phyloP scores from a whole-genome alignment of 2,113 vertebrate species.

The Probosciger aterrimus region DNA sequence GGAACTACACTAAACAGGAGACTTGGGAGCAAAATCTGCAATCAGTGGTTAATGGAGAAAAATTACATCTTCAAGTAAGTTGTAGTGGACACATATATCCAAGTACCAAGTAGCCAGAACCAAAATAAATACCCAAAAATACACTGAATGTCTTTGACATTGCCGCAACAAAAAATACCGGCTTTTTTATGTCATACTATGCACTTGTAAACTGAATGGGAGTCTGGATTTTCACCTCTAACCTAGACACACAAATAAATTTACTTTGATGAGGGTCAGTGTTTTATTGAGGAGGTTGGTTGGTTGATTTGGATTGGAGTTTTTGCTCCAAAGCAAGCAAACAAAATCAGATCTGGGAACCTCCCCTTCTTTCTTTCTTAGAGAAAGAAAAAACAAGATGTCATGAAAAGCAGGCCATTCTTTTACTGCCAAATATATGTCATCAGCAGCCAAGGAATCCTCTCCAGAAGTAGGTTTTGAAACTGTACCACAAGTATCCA shows the following conservation, averaged over 20 bases:
- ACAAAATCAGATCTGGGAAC: not conserved
- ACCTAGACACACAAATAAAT: not conserved
- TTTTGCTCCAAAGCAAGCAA: not conserved
- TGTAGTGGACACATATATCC: not conserved
- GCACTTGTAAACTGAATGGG: not conserved
- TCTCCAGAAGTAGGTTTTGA: not conserved
- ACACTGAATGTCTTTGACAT: not conserved
- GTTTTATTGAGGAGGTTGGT: not conserved
- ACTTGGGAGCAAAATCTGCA: not conserved
- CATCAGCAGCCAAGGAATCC: not conserved
- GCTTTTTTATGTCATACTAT: not conserved
- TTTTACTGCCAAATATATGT: not conserved
- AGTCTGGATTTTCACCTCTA: not conserved
- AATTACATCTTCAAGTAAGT: not conserved
- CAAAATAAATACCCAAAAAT: not conserved
- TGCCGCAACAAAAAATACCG: not conserved
- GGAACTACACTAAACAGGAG: not conserved
- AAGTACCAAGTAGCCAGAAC: not conserved
- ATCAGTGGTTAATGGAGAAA: not conserved
- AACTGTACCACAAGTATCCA: not conserved
- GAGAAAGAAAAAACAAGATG: not conserved
- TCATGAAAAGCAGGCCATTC: not conserved
- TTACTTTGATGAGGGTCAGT: not conserved
- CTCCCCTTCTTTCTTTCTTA: not conserved
- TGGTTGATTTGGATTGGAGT: not conserved